Base-by-base conservation (phyloP, 2,113 vertebrate species). In the Corythaeola cristata region DNA sequence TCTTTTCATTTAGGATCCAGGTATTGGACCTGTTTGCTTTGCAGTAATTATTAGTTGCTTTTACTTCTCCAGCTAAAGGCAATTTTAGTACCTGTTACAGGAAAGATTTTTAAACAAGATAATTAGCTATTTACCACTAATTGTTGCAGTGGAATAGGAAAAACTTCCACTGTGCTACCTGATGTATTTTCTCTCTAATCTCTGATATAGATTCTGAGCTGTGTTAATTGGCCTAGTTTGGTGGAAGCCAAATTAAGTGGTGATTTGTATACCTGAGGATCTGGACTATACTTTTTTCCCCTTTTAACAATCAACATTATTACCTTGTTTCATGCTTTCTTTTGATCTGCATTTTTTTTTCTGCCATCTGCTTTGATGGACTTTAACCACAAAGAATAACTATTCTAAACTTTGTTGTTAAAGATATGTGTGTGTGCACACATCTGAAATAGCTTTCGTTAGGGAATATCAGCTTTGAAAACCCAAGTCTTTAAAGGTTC, bases 31-130 rank as follows among this genome's bases (percentile, higher is more conserved):
- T 66, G 15, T 22, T 66, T 85, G 58, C 37, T 94, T 91, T 94
- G 85, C 55, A 75, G 35, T 89, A 94, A 91, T 94, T 94, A 67
- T 66, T 75, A 55, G 55, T 86, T 94, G 41, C 67, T 85, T 67
- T 90, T 95, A 47, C 67, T 92, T 59, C 60, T 93, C 75, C 33
- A 74, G 59, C 20, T 77, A 89, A 88, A 75, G 72, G 32, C 41
- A 60, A 37, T 88, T 85, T 92, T 66, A 76, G 35, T 83, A 50
- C 33, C 24, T 5, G 13, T 79, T 83, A 69, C 8, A n/a, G 68
- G 37, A 73, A 76, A 67, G 59, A 28, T 77, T 84, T 95, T 80
- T 80, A 53, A 95, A 78, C 37, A 35, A 77, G 41, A 8, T 69
- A 94, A 94, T 80, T 69, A 79, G 12, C 53, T 79, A 28, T 83